Evolutionary conservation across 2,888 invertebrate species (phyloP).

Genomic region (Dynastes hyllus): DNA sequence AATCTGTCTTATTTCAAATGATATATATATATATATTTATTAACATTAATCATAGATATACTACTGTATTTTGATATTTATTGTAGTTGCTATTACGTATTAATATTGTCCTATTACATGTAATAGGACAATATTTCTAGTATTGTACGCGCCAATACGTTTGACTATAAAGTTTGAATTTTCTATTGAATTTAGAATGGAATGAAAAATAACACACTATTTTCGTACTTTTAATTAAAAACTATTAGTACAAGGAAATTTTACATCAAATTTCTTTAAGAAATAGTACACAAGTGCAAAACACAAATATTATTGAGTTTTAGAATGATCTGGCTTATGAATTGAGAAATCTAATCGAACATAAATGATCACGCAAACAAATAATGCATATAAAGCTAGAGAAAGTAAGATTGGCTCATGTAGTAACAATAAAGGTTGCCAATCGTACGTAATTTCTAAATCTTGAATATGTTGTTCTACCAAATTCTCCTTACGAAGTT

Average conservation of each 20-base stretch:
- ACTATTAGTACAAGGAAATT: slow-evolving; percentile 17
- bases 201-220: no score
- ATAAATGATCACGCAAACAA: slow-evolving; percentile 93
- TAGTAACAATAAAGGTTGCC: slow-evolving; percentile 88
- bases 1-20: no score
- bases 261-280: slow-evolving; percentile 38
- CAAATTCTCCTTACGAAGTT: slow-evolving; percentile 87
- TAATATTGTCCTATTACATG: no score
- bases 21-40: no score
- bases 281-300: slow-evolving; percentile 22
- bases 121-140: background rate
- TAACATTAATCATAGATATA: no score
- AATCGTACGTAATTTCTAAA: slow-evolving; percentile 92
- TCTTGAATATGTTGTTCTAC: slow-evolving; percentile 98
- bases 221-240: slow-evolving; percentile 37
- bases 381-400: slow-evolving; percentile 90
- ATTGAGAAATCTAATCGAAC: slow-evolving; percentile 98
- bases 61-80: no score
- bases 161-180: no score
- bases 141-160: background rate
- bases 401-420: slow-evolving; percentile 95
- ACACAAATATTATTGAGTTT: slow-evolving; percentile 74
- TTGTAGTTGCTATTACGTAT: no score
- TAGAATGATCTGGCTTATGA: slow-evolving; percentile 71
- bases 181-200: no score